Evolutionary conservation across 1,140 invertebrate genomes (phyloP).

Genomic region (Drosophila dunni): DNA sequence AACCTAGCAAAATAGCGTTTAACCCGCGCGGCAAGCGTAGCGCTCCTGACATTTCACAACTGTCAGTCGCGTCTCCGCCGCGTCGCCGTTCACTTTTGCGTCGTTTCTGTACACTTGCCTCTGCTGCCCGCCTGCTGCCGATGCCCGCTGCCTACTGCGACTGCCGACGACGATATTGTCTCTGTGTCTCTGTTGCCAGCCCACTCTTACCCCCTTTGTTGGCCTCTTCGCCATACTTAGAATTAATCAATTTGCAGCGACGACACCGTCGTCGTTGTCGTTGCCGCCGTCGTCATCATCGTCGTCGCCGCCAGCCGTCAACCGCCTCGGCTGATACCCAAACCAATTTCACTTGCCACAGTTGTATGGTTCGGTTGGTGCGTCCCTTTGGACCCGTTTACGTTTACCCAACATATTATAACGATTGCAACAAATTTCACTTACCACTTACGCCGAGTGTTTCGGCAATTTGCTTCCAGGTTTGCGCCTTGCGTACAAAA

Average conservation of each 20-base stretch:
- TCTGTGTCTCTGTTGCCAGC: constrained; percentile 51
- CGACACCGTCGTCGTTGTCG: constrained; percentile 29
- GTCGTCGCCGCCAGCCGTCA: constrained; percentile 5
- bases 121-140: constrained; percentile 50
- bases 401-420: constrained; percentile 27
- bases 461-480: constrained; percentile 83
- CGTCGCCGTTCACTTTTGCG: constrained; percentile 75
- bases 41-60: constrained; percentile 68
- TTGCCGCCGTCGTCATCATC: too few species aligned
- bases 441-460: constrained; percentile 83
- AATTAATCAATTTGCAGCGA: constrained; percentile 53
- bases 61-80: constrained; percentile 68
- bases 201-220: constrained; percentile 25
- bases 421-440: constrained; percentile 60
- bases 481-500: constrained; percentile 81
- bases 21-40: not conserved
- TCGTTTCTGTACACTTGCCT: constrained; percentile 74
- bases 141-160: constrained; percentile 38
- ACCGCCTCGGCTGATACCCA: constrained; percentile 24
- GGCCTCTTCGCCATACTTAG: constrained; percentile 16
- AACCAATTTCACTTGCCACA: constrained; percentile 49
- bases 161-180: constrained; percentile 30
- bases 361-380: constrained; percentile 19
- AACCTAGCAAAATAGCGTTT: not conserved
- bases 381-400: constrained; percentile 41